Percentiles rank a stretch among this genome's conserved stretches.
Evolutionary conservation across 23 tunicate genomes (phyloP).

Genomic region (Styela clava): DNA sequence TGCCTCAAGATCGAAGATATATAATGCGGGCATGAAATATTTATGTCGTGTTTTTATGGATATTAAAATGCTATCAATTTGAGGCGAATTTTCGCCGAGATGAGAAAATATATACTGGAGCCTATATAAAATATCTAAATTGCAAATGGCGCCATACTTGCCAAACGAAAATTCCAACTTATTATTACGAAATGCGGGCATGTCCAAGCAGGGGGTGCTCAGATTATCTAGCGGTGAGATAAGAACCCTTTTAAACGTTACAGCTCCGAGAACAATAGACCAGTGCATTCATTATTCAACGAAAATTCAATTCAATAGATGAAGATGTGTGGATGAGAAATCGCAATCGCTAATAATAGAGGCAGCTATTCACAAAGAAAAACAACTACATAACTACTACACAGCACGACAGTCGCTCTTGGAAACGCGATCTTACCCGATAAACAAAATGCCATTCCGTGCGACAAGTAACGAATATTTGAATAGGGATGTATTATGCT

Average conservation of each 20-base stretch:
- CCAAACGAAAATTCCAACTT: too few species aligned
- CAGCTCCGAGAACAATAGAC: neutral
- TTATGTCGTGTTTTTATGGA: too few species aligned
- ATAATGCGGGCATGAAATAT: too few species aligned
- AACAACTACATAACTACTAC: neutral
- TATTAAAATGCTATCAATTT: too few species aligned
- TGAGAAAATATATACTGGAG: too few species aligned
- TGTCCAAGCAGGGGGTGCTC: neutral
- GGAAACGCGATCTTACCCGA: neutral
- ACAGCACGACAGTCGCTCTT: neutral
- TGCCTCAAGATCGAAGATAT: too few species aligned
- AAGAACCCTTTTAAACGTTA: conserved; percentile 25
- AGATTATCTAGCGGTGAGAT: conserved; percentile 16
- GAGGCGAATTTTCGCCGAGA: too few species aligned
- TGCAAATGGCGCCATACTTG: too few species aligned
- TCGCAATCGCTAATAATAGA: neutral
- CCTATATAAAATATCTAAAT: too few species aligned
- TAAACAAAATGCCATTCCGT: neutral
- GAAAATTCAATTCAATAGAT: neutral
- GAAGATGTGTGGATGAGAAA: neutral
- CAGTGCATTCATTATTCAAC: conserved; percentile 29
- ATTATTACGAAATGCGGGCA: neutral
- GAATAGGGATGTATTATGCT: neutral
- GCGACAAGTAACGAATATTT: neutral
- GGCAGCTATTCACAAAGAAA: neutral